Conservation (phyloP, 2,113 vertebrate genomes). For the Girardinichthys multiradiatus region DNA sequence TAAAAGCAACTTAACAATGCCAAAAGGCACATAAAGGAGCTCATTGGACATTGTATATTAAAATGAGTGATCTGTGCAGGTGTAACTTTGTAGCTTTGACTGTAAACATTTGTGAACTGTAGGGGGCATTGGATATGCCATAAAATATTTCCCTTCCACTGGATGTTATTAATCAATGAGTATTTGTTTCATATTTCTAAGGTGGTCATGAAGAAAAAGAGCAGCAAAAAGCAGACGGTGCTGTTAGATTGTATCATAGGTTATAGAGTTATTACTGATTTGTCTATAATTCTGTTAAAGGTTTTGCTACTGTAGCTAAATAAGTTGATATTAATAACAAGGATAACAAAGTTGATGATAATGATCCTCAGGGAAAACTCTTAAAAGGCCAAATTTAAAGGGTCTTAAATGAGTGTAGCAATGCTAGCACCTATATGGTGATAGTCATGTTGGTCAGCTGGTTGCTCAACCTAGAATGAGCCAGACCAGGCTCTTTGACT, state of each 20-base stretch:
- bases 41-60: slow-evolving; percentile 68
- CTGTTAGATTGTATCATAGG: too few species aligned
- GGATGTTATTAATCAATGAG: not conserved
- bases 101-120: slow-evolving; percentile 22
- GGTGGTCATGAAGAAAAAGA: not conserved
- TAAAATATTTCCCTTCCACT: slow-evolving; percentile 5
- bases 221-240: too few species aligned
- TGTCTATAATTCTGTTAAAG: not conserved
- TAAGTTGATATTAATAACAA: slow-evolving; percentile 20
- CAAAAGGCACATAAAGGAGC: slow-evolving; percentile 41
- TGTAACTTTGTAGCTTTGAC: not conserved
- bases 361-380: slow-evolving; percentile 45
- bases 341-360: slow-evolving; percentile 7
- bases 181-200: not conserved
- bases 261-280: not conserved
- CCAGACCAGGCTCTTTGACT: too few species aligned
- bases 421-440: not conserved
- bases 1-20: slow-evolving; percentile 59
- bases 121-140: slow-evolving; percentile 31
- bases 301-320: slow-evolving; percentile 34
- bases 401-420: slow-evolving; percentile 4
- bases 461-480: too few species aligned
- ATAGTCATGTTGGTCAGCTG: too few species aligned
- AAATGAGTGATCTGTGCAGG: slow-evolving; percentile 38
- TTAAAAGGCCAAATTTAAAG: slow-evolving; percentile 38